phyloP scores from a whole-genome alignment of 2,888 invertebrate genomes.

The Macrophya alboannulata region DNA sequence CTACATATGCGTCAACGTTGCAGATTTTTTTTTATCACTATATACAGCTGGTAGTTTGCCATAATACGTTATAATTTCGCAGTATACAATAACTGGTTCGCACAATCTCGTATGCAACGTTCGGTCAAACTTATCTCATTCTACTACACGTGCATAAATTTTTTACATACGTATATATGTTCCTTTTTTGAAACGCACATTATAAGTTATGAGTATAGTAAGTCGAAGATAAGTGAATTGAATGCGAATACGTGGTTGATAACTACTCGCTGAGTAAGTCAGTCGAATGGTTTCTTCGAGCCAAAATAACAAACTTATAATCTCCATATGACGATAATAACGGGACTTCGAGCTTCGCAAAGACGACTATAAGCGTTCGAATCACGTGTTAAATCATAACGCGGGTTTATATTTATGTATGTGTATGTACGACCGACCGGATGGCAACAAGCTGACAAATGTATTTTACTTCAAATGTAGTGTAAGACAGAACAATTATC shows the following conservation, averaged over 20 bases:
- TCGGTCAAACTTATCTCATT: neutral
- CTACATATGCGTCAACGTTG: neutral
- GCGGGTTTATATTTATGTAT: neutral
- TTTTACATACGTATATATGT: neutral
- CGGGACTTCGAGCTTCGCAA: slow-evolving; percentile 27
- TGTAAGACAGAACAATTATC: neutral
- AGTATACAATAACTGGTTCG: neutral
- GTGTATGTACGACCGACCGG: neutral
- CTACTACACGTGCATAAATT: neutral
- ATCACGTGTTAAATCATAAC: slow-evolving; percentile 33
- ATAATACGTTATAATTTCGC: neutral
- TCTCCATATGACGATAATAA: slow-evolving; percentile 30
- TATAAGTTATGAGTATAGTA: neutral
- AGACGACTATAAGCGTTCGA: slow-evolving; percentile 5
- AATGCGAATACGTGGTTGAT: slow-evolving; percentile 66
- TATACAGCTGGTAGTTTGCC: neutral
- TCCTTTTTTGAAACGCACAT: neutral
- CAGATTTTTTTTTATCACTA: neutral
- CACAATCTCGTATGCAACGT: neutral
- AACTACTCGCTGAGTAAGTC: slow-evolving; percentile 62
- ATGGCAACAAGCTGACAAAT: slow-evolving; percentile 40
- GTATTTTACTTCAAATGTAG: neutral
- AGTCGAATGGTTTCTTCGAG: slow-evolving; percentile 24
- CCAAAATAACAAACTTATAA: neutral
- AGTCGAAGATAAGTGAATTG: slow-evolving; percentile 19